Percentiles rank a stretch among this genome's conserved stretches.
Evolutionary conservation across 1,140 invertebrate species (phyloP).

Genomic region (Scaptomyza pallida): DNA sequence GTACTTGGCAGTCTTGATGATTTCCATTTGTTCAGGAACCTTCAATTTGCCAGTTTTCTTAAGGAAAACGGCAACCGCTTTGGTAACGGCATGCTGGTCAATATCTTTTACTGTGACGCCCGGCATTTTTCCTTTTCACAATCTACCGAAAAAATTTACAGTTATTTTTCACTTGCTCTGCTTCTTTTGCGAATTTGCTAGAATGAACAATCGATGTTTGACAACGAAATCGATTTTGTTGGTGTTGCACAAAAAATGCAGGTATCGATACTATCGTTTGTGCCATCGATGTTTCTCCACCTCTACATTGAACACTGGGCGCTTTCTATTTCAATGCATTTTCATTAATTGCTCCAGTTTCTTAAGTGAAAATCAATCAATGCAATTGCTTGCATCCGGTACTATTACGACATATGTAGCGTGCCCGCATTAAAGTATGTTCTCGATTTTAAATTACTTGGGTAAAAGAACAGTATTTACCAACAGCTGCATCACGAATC

Average conservation of each 20-base stretch:
- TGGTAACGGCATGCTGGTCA: conserved; percentile 98
- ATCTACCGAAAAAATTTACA: conserved; percentile 79
- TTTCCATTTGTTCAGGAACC: conserved; percentile 98
- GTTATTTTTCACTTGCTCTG: too few species aligned
- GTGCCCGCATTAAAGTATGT: conserved; percentile 37
- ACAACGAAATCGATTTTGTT: too few species aligned
- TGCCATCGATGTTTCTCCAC: too few species aligned
- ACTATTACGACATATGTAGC: conserved; percentile 52
- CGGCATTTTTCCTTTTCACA: conserved; percentile 87
- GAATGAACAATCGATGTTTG: too few species aligned
- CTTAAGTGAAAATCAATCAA: conserved; percentile 60
- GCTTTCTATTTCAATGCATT: conserved; percentile 71
- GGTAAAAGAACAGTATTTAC: conserved; percentile 31
- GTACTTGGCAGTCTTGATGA: conserved; percentile 96
- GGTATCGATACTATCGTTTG: too few species aligned
- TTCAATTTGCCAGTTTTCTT: conserved; percentile 99
- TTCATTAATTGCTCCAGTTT: conserved; percentile 69
- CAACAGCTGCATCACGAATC: conserved; percentile 55
- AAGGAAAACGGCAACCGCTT: conserved; percentile 96
- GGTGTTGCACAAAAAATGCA: too few species aligned
- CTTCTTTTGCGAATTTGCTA: too few species aligned
- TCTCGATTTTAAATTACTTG: conserved; percentile 20
- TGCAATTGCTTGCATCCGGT: conserved; percentile 58
- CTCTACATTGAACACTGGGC: conserved; percentile 13
- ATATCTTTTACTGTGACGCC: conserved; percentile 98